phyloP scores from a whole-genome alignment of 2,113 vertebrate genomes.

The Rousettus leschenaultii region DNA sequence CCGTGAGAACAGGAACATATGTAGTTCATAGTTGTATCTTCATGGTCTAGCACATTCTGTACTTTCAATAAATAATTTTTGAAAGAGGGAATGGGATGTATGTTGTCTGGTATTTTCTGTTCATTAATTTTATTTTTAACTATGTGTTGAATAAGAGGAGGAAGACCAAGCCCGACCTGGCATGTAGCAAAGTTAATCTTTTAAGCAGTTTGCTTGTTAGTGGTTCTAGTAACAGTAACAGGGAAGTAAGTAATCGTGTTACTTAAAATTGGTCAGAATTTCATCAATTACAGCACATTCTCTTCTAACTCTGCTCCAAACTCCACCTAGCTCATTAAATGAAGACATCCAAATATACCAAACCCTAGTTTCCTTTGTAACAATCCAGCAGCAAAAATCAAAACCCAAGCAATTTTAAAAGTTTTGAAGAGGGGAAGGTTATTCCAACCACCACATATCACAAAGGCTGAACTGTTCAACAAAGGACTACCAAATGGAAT shows the following conservation, averaged over 20 bases:
- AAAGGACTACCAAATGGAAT: slow-evolving; percentile 2
- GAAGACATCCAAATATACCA: background rate
- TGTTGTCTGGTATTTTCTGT: background rate
- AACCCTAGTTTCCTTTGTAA: slow-evolving; percentile 28
- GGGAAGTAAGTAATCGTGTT: background rate
- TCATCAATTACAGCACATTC: background rate
- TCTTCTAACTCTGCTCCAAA: slow-evolving; percentile 17
- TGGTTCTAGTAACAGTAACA: background rate
- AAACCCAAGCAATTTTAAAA: slow-evolving; percentile 8
- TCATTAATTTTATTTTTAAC: slow-evolving; percentile 19
- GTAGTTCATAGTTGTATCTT: background rate
- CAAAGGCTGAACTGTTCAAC: slow-evolving; percentile 7
- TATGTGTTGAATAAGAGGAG: background rate
- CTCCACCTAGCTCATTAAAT: slow-evolving; percentile 46
- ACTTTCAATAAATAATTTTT: background rate
- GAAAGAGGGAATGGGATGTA: background rate
- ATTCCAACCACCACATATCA: background rate
- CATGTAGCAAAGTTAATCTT: background rate
- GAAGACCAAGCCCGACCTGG: background rate
- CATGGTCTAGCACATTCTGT: background rate
- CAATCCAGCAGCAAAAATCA: slow-evolving; percentile 17
- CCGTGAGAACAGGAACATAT: background rate
- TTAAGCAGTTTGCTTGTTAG: background rate
- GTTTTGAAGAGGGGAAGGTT: background rate
- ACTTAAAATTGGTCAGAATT: background rate